These are phyloP conservation scores for Hydrophis major DNA, from an alignment of 2,797 vertebrate species.

Conservation along the genomic window DNA sequence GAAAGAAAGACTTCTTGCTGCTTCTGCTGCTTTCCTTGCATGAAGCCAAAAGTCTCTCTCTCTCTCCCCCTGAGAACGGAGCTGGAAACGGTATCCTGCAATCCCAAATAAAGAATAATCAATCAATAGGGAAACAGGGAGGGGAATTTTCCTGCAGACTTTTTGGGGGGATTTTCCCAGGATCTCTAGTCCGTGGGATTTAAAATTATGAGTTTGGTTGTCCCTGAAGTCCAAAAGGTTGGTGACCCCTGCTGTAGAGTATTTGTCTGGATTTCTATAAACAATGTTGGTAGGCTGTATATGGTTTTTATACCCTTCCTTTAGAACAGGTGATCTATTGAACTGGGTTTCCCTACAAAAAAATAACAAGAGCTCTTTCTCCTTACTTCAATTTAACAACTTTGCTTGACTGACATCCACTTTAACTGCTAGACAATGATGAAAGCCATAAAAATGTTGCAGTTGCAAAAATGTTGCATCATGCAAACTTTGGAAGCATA, in stretches of 20 bases:
- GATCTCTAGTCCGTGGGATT: no score
- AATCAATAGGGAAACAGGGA: no score
- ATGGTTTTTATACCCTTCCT: neutral
- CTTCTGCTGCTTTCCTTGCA: no score
- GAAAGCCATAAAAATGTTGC: neutral
- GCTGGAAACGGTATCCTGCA: no score
- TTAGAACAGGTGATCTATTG: neutral
- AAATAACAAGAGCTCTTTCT: neutral
- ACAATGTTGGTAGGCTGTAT: neutral
- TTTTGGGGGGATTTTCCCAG: no score
- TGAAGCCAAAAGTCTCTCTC: no score
- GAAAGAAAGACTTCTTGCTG: no score
- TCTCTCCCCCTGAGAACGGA: no score
- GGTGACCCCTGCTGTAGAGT: neutral
- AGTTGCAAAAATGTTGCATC: neutral
- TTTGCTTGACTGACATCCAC: neutral
- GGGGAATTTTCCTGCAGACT: no score
- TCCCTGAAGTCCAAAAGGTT: no score
- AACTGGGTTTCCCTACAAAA: neutral
- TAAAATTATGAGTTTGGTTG: no score
- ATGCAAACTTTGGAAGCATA: neutral
- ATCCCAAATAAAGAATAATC: no score
- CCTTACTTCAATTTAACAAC: neutral
- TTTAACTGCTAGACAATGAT: neutral
- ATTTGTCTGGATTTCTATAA: neutral